Conservation (phyloP, 2,797 vertebrate genomes). For the Balearica regulorum region DNA sequence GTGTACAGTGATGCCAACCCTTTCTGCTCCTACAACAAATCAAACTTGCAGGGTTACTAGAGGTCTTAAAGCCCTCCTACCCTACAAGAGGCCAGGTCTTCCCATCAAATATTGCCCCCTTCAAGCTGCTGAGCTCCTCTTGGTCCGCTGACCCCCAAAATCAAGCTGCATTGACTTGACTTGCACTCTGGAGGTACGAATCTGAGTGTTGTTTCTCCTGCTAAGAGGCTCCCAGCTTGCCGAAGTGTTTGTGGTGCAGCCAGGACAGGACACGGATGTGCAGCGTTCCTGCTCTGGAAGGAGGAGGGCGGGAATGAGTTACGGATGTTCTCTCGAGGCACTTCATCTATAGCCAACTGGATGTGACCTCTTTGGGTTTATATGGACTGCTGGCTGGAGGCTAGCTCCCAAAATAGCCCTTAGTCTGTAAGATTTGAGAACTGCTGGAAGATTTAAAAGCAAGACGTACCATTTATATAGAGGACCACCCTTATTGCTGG, state of each 20-base stretch:
- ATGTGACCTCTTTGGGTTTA: background rate
- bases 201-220: background rate
- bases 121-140: background rate
- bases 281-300: background rate
- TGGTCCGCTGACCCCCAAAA: background rate
- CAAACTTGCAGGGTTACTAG: background rate
- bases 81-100: background rate
- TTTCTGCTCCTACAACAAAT: background rate
- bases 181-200: background rate
- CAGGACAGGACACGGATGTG: fast-evolving
- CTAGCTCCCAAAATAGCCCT: background rate
- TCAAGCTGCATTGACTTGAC: background rate
- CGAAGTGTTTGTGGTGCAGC: fast-evolving
- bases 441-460: background rate
- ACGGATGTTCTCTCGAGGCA: fast-evolving
- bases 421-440: background rate
- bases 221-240: background rate
- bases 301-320: background rate
- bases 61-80: background rate
- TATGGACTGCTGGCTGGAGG: background rate
- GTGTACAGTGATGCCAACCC: too few species aligned
- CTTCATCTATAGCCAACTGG: background rate
- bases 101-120: background rate
- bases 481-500: too few species aligned
- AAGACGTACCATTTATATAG: background rate